Evolutionary conservation across 2,113 vertebrate species (phyloP).

Genomic region (Canis aureus): DNA sequence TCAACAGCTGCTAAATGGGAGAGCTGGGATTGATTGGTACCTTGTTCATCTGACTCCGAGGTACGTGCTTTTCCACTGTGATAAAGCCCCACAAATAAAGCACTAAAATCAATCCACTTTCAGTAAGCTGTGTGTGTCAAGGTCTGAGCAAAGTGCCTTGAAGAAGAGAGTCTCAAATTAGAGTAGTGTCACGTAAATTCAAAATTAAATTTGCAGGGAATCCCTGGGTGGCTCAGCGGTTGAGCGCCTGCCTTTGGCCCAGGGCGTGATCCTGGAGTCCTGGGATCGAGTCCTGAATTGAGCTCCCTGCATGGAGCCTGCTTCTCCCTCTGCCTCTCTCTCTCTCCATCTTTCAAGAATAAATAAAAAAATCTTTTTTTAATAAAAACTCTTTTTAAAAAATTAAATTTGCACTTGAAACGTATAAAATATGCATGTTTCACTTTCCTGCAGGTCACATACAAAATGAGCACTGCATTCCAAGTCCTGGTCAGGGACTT

Average conservation of each 20-base stretch:
- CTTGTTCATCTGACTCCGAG: fast-evolving
- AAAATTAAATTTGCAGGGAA: background rate
- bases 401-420: no score
- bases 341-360: no score
- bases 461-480: background rate
- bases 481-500: background rate
- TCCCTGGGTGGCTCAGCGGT: no score
- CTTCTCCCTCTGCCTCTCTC: no score
- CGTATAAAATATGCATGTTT: background rate
- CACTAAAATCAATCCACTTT: background rate
- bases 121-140: fast-evolving
- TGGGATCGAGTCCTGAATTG: no score
- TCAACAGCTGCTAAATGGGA: background rate
- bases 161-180: background rate
- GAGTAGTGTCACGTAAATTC: background rate
- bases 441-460: background rate
- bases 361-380: no score
- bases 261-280: no score
- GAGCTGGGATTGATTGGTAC: no score
- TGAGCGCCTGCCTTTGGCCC: no score
- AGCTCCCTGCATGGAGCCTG: no score
- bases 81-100: background rate
- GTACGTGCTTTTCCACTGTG: fast-evolving
- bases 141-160: background rate
- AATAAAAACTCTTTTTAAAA: background rate